phyloP scores from a whole-genome alignment of 1,140 invertebrate genomes.

The Zaprionus gabonicus region DNA sequence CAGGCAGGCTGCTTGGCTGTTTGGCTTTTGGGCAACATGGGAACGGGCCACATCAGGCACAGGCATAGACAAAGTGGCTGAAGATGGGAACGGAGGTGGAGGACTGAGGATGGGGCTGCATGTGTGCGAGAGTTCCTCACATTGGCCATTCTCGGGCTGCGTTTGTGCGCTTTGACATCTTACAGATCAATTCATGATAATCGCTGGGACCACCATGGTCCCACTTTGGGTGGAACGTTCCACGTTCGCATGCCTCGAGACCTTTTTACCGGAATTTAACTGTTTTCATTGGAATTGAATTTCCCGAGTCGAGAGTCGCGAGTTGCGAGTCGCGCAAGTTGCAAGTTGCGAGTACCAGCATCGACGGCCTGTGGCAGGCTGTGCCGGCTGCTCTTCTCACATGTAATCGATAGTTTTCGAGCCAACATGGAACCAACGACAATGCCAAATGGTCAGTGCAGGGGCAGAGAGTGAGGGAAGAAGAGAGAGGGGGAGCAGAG shows the following conservation, averaged over 20 bases:
- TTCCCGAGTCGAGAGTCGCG: conserved; percentile 53
- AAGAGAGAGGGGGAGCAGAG: conserved; percentile 6
- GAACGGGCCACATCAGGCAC: conserved; percentile 39
- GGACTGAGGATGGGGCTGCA: conserved; percentile 13
- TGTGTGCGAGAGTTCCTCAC: conserved; percentile 54
- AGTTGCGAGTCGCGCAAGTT: conserved; percentile 3
- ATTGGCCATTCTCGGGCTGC: conserved; percentile 63
- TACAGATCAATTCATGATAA: conserved; percentile 84
- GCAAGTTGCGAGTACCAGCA: conserved; percentile 12
- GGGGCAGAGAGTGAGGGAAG: background rate
- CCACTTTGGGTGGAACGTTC: conserved; percentile 67
- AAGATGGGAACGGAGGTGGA: conserved; percentile 11
- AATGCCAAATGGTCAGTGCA: conserved; percentile 34
- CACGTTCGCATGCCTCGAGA: conserved; percentile 71
- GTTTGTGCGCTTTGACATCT: conserved; percentile 81
- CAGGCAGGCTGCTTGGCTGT: background rate
- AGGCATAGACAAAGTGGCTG: conserved; percentile 69
- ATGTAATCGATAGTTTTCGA: conserved; percentile 83
- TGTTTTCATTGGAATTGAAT: conserved; percentile 82
- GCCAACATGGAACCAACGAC: conserved; percentile 60
- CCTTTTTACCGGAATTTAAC: conserved; percentile 82
- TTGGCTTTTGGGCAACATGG: conserved; percentile 29
- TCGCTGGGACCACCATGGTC: conserved; percentile 78
- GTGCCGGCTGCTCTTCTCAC: conserved; percentile 55
- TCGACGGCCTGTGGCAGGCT: background rate